A percentile compares a stretch with the other conserved stretches of the same genome.
Conservation (phyloP, 2,797 vertebrate genomes). For the Pipistrellus pipistrellus region DNA sequence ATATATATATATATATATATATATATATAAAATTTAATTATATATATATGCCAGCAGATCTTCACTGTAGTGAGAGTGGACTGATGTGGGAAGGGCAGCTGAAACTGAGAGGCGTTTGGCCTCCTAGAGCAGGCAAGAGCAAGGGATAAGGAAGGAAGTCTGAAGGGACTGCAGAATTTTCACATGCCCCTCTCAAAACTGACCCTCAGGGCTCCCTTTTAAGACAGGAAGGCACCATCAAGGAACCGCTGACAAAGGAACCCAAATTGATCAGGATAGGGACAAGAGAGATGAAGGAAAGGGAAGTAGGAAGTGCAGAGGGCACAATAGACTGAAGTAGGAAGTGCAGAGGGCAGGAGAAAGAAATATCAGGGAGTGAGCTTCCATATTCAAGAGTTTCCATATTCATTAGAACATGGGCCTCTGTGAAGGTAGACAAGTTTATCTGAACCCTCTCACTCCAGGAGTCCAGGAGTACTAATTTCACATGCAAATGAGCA, state of each 20-base stretch:
- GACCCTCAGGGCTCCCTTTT: background rate
- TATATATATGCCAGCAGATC: too few relatives aligned
- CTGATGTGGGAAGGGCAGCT: accelerated
- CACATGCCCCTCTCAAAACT: background rate
- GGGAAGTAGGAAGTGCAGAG: background rate
- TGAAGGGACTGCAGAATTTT: background rate
- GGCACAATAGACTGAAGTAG: background rate
- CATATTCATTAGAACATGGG: background rate
- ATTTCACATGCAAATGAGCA: background rate
- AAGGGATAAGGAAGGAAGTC: background rate
- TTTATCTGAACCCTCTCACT: background rate
- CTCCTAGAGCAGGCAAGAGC: background rate
- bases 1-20: too few relatives aligned
- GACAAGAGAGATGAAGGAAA: background rate
- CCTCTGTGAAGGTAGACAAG: background rate
- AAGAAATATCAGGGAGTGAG: slow-evolving; percentile 7
- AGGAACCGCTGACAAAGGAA: background rate
- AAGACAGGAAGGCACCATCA: background rate
- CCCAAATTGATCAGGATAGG: background rate
- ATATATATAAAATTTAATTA: too few relatives aligned
- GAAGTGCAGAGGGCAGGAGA: background rate
- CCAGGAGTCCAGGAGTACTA: background rate
- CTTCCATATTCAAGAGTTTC: background rate
- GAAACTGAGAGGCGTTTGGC: background rate
- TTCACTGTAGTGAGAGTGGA: background rate